Percentiles rank a stretch among this genome's conserved stretches.
phyloP scores from a whole-genome alignment of 2,888 invertebrate genomes.

The Alcis repandata region DNA sequence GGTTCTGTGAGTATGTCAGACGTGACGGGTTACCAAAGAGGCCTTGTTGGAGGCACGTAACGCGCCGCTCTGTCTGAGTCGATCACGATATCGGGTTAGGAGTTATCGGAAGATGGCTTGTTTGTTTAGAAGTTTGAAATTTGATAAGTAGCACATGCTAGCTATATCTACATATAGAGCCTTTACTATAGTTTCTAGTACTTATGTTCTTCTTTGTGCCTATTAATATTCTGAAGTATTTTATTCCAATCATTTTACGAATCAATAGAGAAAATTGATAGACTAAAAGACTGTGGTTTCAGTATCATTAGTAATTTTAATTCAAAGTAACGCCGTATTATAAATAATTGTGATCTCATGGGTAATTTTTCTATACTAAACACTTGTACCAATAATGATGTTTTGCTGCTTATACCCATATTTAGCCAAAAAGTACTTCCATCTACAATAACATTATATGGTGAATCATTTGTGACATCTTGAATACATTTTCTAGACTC shows the following conservation, averaged over 20 bases:
- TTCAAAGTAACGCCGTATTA: not conserved
- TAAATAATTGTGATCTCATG: conserved; percentile 4
- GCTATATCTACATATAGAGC: not conserved
- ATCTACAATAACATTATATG: conserved; percentile 4
- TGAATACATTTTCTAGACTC: conserved; percentile 4
- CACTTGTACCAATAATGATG: conserved; percentile 16
- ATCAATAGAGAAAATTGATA: not conserved
- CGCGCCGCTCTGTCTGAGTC: conserved; percentile 60
- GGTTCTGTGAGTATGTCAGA: conserved; percentile 74
- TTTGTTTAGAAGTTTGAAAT: conserved; percentile 34
- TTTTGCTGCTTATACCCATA: conserved; percentile 10
- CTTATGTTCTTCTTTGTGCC: conserved; percentile 4
- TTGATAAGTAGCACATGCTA: conserved; percentile 1
- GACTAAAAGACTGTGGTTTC: not conserved
- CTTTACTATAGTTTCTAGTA: not conserved
- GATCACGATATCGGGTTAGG: conserved; percentile 29
- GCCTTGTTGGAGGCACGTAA: conserved; percentile 56
- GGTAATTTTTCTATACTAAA: conserved; percentile 4
- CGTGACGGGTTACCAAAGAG: conserved; percentile 71
- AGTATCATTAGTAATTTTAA: not conserved
- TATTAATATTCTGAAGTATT: not conserved
- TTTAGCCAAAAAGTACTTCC: conserved; percentile 2
- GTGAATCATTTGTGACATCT: conserved; percentile 20
- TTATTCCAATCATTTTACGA: not conserved
- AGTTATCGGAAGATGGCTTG: conserved; percentile 24